phyloP scores from a whole-genome alignment of 2,888 invertebrate genomes.

The Amaurobius ferox region DNA sequence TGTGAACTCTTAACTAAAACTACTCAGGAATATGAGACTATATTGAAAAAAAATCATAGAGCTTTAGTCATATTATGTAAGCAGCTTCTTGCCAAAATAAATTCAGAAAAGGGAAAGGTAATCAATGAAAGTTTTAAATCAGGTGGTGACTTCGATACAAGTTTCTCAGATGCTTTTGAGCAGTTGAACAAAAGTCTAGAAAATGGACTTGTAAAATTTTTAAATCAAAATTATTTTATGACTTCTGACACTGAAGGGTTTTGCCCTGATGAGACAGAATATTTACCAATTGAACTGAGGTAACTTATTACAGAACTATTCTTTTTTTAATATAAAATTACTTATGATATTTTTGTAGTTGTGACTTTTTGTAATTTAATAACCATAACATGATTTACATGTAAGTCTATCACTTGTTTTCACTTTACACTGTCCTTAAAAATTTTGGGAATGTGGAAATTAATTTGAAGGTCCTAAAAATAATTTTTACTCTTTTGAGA shows the following conservation, averaged over 20 bases:
- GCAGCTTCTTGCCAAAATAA: conserved; percentile 32
- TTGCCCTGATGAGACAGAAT: conserved; percentile 19
- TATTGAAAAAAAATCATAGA: conserved; percentile 58
- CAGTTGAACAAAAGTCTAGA: conserved; percentile 45
- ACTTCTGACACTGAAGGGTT: conserved; percentile 20
- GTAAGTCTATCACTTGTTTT: too few relatives aligned
- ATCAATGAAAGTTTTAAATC: conserved; percentile 30
- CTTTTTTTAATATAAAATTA: too few relatives aligned
- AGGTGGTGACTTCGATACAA: conserved; percentile 21
- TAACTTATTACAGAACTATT: too few relatives aligned
- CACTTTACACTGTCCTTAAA: too few relatives aligned
- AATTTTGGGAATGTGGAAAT: too few relatives aligned
- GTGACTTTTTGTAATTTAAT: too few relatives aligned
- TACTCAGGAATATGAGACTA: conserved; percentile 50
- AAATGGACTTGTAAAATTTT: conserved; percentile 47
- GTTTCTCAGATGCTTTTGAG: conserved; percentile 43
- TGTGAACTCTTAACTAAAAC: conserved; percentile 58
- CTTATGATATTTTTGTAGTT: too few relatives aligned
- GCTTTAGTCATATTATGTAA: conserved; percentile 33
- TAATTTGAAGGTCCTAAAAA: too few relatives aligned
- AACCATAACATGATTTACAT: too few relatives aligned
- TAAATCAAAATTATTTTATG: conserved; percentile 56
- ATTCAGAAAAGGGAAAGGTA: conserved; percentile 32
- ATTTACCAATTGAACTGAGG: conserved; percentile 35
- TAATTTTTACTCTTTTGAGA: too few relatives aligned